These are phyloP conservation scores for Calcarius ornatus DNA, from an alignment of 2,113 vertebrate species.

Conservation along the genomic window DNA sequence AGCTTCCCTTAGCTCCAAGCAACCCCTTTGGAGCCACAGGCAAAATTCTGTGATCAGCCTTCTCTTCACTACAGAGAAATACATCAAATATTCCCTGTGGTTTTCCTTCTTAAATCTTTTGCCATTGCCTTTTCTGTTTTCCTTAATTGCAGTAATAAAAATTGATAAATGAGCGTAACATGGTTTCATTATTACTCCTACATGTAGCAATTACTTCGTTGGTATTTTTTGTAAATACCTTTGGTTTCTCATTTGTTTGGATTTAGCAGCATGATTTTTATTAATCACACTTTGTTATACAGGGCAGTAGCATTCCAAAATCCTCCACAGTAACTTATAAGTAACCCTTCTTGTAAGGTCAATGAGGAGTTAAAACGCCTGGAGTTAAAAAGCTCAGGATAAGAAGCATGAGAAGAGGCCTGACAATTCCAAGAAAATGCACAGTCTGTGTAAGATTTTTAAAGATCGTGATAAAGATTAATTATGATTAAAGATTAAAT, in stretches of 20 bases:
- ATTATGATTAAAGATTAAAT: neutral
- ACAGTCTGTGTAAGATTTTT: neutral
- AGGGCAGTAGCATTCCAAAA: neutral
- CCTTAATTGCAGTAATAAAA: neutral
- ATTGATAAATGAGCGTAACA: rapidly evolving
- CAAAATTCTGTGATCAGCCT: neutral
- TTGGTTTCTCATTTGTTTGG: neutral
- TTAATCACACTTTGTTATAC: neutral
- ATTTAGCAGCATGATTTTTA: neutral
- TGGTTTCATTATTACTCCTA: neutral
- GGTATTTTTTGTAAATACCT: neutral
- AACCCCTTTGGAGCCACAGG: neutral
- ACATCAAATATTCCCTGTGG: neutral
- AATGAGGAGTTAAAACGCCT: neutral
- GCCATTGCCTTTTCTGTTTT: neutral
- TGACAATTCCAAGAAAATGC: neutral
- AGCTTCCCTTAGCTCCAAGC: neutral
- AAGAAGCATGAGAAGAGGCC: neutral
- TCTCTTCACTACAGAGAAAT: neutral
- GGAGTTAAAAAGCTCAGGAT: neutral
- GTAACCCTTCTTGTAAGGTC: neutral
- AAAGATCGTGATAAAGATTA: neutral
- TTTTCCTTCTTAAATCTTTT: neutral
- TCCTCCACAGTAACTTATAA: neutral
- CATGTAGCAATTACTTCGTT: neutral